Evolutionary conservation across 2,888 invertebrate species (phyloP).

Genomic region (Noctua pronuba): DNA sequence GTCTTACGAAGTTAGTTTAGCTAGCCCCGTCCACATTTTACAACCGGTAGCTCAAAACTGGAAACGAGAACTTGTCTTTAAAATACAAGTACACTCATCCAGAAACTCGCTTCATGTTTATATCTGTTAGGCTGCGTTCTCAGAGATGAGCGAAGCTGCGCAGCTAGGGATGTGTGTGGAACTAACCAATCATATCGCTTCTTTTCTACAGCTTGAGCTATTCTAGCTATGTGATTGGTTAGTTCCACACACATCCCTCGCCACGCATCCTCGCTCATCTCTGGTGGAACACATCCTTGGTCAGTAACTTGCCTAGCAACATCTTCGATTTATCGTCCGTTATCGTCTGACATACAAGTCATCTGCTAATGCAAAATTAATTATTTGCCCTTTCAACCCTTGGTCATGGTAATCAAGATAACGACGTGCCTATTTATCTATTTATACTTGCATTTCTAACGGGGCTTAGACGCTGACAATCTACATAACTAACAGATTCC

Average conservation of each 20-base stretch:
- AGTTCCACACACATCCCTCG: too few species aligned
- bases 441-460: slow-evolving; percentile 19
- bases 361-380: slow-evolving; percentile 52
- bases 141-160: too few species aligned
- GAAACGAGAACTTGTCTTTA: slow-evolving; percentile 28
- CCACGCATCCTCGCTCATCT: too few species aligned
- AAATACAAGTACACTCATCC: slow-evolving; percentile 18
- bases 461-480: slow-evolving; percentile 15
- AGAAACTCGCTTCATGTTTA: slow-evolving; percentile 17
- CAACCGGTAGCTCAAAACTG: slow-evolving; percentile 22
- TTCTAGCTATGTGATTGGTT: too few species aligned
- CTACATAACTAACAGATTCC: slow-evolving; percentile 7
- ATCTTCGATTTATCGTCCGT: slow-evolving; percentile 10
- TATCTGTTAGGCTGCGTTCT: neutral
- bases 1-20: neutral
- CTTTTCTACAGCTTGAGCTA: too few species aligned
- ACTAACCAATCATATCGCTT: too few species aligned
- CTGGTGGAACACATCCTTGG: too few species aligned
- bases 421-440: slow-evolving; percentile 16
- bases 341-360: slow-evolving; percentile 26
- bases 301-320: slow-evolving; percentile 16
- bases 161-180: too few species aligned
- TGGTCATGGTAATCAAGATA: slow-evolving; percentile 37
- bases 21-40: neutral
- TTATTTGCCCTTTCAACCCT: slow-evolving; percentile 45